Base-by-base conservation (phyloP, 2,113 vertebrate genomes). In the Pholis gunnellus region DNA sequence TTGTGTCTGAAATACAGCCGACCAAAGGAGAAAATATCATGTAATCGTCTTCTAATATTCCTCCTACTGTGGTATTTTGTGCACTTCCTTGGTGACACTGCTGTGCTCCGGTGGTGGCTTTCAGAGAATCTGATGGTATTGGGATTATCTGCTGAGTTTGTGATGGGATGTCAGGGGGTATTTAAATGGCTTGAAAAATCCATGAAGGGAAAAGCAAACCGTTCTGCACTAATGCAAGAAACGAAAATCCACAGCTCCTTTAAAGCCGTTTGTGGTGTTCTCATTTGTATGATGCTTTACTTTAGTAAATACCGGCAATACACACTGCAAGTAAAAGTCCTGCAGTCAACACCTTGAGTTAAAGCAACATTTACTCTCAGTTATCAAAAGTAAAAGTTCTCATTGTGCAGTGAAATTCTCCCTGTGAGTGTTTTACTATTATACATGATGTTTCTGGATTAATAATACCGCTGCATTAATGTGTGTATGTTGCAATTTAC, bases 61-160 rank as follows among this genome's bases (percentile, higher is more conserved):
- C 44, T 46, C 31, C 48, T 0, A 4, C 13, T 27, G 15, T 64
- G 71, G 74, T 59, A 52, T 83, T 76, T 69, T 46, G 54, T 84
- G 80, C 31, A 46, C 38, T 50, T 68, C 69, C 20, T 57, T 18
- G 27, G 59, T n/a, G 65, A 40, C 27, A 25, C 69, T 22, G 66
- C 34, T 36, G 34, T 27, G 31, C 42, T 65, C 31, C 73, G 42
- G 82, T 5, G 20, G 81, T 25, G 67, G 11, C 27, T 84, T 80
- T 75, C 10, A 27, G 29, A 27, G 50, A 60, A 57, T 73, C 71
- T 78, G 60, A 79, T 64, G 50, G 66, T 17, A 75, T 78, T 73
- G 65, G 36, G 78, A 70, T 79, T 38, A 75, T 80, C 82, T 59
- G 81, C 78, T 70, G 66, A 80, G 82, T 69, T 60, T 38, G 74